Conservation (phyloP, 2,797 vertebrate genomes). For the Mus caroli region DNA sequence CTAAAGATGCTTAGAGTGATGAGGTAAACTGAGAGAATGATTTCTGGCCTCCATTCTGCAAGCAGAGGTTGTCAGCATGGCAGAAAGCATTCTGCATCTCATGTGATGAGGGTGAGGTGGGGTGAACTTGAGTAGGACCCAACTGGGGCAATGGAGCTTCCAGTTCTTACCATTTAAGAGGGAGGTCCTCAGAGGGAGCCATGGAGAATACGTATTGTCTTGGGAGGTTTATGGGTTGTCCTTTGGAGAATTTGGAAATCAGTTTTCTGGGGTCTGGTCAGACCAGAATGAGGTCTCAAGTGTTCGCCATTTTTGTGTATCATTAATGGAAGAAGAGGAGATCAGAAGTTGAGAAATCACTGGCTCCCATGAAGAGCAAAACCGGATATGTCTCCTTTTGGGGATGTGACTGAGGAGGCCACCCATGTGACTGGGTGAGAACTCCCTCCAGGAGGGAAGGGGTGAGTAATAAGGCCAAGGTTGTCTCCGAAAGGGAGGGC, state of each 20-base stretch:
- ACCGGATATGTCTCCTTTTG: not conserved
- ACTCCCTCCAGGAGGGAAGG: not conserved
- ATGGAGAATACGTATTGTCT: not conserved
- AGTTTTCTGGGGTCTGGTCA: not conserved
- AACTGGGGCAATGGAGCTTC: not conserved
- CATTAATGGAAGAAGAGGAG: not conserved
- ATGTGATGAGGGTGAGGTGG: not conserved
- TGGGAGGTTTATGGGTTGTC: not conserved
- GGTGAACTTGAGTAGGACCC: not conserved
- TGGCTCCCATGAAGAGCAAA: not conserved
- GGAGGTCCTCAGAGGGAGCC: not conserved
- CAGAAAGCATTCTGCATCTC: not conserved
- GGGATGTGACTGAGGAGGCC: not conserved
- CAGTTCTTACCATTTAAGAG: not conserved
- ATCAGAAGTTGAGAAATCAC: not conserved
- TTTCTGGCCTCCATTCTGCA: not conserved
- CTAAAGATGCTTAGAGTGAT: not conserved
- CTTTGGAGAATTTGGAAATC: not conserved
- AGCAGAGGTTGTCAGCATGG: not conserved
- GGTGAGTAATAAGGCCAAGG: constrained; percentile 57
- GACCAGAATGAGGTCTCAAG: not conserved
- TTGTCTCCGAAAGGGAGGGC: constrained; percentile 46
- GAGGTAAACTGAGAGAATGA: constrained; percentile 1
- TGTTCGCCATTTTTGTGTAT: not conserved
- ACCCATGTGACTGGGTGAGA: not conserved